A percentile compares a stretch with the other conserved stretches of the same genome.
These are phyloP conservation scores for Neoaliturus tenellus DNA, from an alignment of 2,888 invertebrate genomes.

Conservation along the genomic window DNA sequence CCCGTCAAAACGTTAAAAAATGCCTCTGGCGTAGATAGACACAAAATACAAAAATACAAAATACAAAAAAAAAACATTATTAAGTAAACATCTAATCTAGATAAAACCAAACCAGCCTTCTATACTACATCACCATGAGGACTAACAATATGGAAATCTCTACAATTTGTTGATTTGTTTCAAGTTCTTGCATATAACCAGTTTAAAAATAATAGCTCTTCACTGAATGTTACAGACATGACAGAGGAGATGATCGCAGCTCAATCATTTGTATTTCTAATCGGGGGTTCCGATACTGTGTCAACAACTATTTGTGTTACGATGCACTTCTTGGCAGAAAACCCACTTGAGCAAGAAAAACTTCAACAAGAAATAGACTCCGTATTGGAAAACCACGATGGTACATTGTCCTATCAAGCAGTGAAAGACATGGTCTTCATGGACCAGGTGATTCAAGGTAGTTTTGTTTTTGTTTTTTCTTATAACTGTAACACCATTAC, in stretches of 20 bases:
- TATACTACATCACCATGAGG: too few relatives aligned
- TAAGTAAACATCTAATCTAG: too few relatives aligned
- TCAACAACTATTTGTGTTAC: constrained; percentile 51
- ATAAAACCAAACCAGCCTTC: too few relatives aligned
- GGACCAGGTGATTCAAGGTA: constrained; percentile 55
- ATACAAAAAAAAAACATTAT: too few relatives aligned
- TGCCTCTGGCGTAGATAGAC: too few relatives aligned
- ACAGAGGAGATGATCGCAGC: constrained; percentile 56
- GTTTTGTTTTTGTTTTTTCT: background rate
- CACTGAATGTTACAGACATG: constrained; percentile 54
- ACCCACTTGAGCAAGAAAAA: constrained; percentile 54
- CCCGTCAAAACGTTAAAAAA: too few relatives aligned
- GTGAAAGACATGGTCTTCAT: constrained; percentile 57
- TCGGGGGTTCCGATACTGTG: constrained; percentile 60
- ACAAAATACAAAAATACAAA: too few relatives aligned
- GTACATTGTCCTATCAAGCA: constrained; percentile 53
- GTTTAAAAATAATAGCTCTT: too few relatives aligned
- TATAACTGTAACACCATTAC: too few relatives aligned
- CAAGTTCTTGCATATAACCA: too few relatives aligned
- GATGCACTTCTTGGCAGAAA: constrained; percentile 46
- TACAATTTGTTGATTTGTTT: too few relatives aligned
- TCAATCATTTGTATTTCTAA: constrained; percentile 59
- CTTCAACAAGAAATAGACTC: constrained; percentile 51
- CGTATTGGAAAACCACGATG: constrained; percentile 52
- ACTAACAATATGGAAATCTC: too few relatives aligned